A percentile compares a stretch with the other conserved stretches of the same genome.
Conservation (phyloP, 2,888 invertebrate species). For the Drosophila mercatorum region DNA sequence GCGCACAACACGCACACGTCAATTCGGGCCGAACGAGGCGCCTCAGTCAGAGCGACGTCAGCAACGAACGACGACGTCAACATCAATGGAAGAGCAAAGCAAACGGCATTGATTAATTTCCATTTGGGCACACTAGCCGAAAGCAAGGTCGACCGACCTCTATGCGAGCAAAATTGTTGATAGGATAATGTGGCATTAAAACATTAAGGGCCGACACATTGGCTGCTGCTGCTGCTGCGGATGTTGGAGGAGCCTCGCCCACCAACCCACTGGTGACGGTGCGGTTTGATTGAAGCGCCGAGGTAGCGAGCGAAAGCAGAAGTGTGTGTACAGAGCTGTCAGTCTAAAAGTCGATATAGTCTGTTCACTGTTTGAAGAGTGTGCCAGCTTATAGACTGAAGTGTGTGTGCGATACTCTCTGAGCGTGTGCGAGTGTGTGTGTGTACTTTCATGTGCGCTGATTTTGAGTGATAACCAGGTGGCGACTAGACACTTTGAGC, state of each 20-base stretch:
- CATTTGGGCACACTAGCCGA: conserved; percentile 58
- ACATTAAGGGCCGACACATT: conserved; percentile 60
- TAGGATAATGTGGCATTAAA: conserved; percentile 75
- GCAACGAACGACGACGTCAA: conserved; percentile 40
- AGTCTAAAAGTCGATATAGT: conserved; percentile 35
- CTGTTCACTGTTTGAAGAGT: conserved; percentile 41
- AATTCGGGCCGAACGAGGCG: conserved; percentile 38
- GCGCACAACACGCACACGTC: conserved; percentile 66
- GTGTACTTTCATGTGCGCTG: conserved; percentile 38
- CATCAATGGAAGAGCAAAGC: conserved; percentile 53
- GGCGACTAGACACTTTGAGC: conserved; percentile 33
- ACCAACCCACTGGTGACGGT: conserved; percentile 1
- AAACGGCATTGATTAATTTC: conserved; percentile 77
- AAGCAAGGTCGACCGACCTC: conserved; percentile 58
- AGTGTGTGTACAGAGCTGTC: conserved; percentile 36
- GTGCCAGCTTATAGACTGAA: conserved; percentile 13
- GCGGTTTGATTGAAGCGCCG: conserved; percentile 39
- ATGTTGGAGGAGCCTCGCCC: neutral
- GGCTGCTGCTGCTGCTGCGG: conserved; percentile 6
- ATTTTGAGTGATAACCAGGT: conserved; percentile 48
- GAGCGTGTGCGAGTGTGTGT: neutral
- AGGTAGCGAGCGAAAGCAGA: conserved; percentile 37
- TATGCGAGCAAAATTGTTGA: conserved; percentile 62
- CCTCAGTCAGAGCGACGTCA: conserved; percentile 37
- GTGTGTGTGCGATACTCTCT: conserved; percentile 7